Evolutionary conservation across 1,140 invertebrate species (phyloP).

Genomic region (Drosophila arawakana): DNA sequence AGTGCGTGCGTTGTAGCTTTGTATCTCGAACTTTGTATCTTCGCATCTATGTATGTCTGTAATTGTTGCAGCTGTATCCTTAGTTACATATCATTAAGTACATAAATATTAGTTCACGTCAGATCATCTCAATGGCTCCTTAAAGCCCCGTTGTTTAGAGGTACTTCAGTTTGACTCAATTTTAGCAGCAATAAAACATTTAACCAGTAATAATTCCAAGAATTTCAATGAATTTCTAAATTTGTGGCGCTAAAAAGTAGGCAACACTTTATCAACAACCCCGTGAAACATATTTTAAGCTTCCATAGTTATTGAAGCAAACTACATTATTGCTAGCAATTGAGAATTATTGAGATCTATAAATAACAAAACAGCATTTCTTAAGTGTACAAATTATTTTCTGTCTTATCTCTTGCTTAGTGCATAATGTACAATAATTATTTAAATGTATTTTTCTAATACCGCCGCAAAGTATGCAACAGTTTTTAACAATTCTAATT

Average conservation of each 20-base stretch:
- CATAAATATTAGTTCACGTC: conserved; percentile 7
- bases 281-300: too few relatives aligned
- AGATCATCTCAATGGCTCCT: not conserved
- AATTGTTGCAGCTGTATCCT: conserved; percentile 14
- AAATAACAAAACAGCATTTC: too few relatives aligned
- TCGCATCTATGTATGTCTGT: conserved; percentile 28
- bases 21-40: conserved; percentile 49
- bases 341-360: too few relatives aligned
- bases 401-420: not conserved
- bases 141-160: not conserved
- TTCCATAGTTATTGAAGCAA: too few relatives aligned
- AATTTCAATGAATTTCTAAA: too few relatives aligned
- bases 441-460: not conserved
- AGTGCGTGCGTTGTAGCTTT: conserved; percentile 67
- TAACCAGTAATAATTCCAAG: not conserved
- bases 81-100: not conserved
- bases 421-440: not conserved
- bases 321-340: too few relatives aligned
- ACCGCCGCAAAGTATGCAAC: conserved; percentile 18
- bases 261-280: not conserved
- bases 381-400: not conserved
- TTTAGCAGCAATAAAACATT: not conserved
- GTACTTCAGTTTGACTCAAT: not conserved
- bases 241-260: not conserved
- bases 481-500: too few relatives aligned